Percentiles rank a stretch among this genome's conserved stretches.
Evolutionary conservation across 2,888 invertebrate genomes (phyloP).

Genomic region (Desoria tigrina): DNA sequence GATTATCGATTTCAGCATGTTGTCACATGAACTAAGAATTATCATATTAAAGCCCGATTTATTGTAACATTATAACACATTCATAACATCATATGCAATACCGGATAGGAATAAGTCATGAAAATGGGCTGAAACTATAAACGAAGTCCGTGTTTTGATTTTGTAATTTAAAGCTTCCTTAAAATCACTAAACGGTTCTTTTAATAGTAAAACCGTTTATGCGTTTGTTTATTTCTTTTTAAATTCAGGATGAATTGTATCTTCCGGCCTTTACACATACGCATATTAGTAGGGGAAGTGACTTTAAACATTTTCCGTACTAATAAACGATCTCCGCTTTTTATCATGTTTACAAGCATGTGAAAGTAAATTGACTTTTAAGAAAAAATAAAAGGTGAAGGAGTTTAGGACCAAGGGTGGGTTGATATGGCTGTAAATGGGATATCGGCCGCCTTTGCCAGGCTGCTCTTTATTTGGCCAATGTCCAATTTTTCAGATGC

Average conservation of each 20-base stretch:
- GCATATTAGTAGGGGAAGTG: not conserved
- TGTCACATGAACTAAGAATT: not conserved
- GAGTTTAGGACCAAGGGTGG: not conserved
- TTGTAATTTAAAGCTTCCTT: slow-evolving; percentile 19
- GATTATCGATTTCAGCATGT: not conserved
- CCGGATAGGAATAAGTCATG: too few species aligned
- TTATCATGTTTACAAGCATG: too few species aligned
- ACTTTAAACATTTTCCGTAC: slow-evolving; percentile 1
- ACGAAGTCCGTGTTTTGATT: slow-evolving; percentile 1
- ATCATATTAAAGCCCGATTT: too few species aligned
- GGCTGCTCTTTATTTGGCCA: too few species aligned
- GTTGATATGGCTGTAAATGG: too few species aligned
- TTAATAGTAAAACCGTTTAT: not conserved
- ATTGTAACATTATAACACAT: too few species aligned
- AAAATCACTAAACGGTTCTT: not conserved
- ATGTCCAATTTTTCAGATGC: too few species aligned
- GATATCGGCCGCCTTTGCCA: too few species aligned
- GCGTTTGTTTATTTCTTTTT: not conserved
- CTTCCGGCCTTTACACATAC: slow-evolving; percentile 2
- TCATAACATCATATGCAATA: too few species aligned
- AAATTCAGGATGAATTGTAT: not conserved
- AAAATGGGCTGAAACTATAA: too few species aligned
- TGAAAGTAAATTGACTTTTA: not conserved
- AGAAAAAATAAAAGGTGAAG: not conserved
- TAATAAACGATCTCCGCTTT: too few species aligned